Percentiles rank a stretch among this genome's conserved stretches.
phyloP scores from a whole-genome alignment of 2,113 vertebrate genomes.

The Ochotona princeps region DNA sequence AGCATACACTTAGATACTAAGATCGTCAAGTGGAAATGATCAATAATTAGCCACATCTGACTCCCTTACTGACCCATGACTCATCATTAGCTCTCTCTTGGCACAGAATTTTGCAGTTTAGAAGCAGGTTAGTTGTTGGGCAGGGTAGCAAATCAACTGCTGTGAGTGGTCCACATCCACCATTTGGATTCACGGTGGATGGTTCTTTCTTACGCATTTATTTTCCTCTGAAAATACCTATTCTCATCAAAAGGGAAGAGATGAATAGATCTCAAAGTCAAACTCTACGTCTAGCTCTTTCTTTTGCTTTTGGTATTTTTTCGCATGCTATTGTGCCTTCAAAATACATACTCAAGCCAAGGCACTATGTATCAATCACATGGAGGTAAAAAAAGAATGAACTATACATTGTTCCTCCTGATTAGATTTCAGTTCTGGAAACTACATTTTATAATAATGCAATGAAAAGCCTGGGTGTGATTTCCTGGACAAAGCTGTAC shows the following conservation, averaged over 20 bases:
- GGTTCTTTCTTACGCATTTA: not conserved
- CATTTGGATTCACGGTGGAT: not conserved
- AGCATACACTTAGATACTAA: not conserved
- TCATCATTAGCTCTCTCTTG: not conserved
- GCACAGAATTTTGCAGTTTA: not conserved
- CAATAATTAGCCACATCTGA: not conserved
- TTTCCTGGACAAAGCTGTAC: not conserved
- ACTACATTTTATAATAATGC: not conserved
- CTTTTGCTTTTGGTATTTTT: not conserved
- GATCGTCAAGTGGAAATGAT: not conserved
- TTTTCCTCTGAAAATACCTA: not conserved
- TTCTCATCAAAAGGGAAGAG: not conserved
- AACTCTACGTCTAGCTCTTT: not conserved
- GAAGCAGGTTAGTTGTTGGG: not conserved
- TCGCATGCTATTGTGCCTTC: not conserved
- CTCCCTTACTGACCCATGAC: not conserved
- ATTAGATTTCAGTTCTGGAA: slow-evolving; percentile 31
- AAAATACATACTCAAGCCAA: not conserved
- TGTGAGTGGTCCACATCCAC: not conserved
- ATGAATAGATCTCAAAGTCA: not conserved
- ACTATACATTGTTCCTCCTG: not conserved
- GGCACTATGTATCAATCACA: not conserved
- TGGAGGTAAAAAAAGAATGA: not conserved
- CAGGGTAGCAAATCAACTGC: not conserved
- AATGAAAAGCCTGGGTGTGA: not conserved